Percentiles rank a stretch among this genome's conserved stretches.
These are phyloP conservation scores for Bettongia penicillata DNA, from an alignment of 2,113 vertebrate species.

Conservation along the genomic window DNA sequence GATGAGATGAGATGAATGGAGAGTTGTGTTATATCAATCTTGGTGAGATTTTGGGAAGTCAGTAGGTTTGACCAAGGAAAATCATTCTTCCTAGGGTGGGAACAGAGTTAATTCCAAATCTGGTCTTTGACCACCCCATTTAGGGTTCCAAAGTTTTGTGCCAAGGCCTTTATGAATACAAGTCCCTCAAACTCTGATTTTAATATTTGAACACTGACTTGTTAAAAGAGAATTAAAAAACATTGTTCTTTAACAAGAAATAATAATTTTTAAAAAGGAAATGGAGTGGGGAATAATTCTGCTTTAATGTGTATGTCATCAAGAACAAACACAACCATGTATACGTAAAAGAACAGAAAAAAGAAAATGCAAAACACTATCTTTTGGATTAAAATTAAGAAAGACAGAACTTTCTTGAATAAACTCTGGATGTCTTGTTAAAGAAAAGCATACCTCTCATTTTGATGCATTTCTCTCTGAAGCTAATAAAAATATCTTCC, in stretches of 20 bases:
- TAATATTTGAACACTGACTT: not conserved
- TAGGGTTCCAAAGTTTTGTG: not conserved
- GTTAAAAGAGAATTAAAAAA: no score
- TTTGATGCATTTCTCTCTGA: not conserved
- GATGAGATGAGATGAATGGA: not conserved
- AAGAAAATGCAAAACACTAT: not conserved
- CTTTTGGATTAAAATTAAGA: not conserved
- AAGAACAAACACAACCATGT: not conserved
- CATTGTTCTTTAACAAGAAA: not conserved
- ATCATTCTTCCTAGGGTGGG: not conserved
- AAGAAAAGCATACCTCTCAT: not conserved
- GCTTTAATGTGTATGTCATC: not conserved
- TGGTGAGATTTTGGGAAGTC: not conserved
- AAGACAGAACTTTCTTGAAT: not conserved
- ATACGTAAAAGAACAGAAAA: not conserved
- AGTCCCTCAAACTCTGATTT: not conserved
- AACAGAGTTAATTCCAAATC: not conserved
- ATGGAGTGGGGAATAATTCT: not conserved
- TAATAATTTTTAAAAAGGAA: not conserved
- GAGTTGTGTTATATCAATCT: not conserved
- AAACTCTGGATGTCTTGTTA: not conserved
- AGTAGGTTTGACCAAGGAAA: not conserved
- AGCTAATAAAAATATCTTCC: not conserved
- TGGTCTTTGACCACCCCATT: not conserved
- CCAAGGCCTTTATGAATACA: not conserved